Evolutionary conservation across 2,797 vertebrate genomes (phyloP), one percentile per base, ranked within the genome.

Genomic region (Zalophus californianus): DNA sequence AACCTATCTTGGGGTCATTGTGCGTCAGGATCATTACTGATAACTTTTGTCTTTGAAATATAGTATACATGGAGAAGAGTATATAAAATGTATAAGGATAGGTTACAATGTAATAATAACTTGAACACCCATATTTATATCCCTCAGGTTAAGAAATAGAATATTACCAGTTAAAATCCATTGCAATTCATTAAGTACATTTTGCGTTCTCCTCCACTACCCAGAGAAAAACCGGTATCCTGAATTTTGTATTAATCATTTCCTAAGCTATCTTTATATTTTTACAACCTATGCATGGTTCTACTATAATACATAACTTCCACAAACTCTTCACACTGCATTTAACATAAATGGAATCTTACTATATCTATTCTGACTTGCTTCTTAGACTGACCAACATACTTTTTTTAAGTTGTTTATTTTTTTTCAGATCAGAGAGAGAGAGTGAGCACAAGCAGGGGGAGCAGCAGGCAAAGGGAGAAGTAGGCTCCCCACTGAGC

Each of bases 21-120:
- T 90, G 2, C 84, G 18, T 38, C 21, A 87, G 3, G 25, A 84
- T 90, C 91, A 56, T 87, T 91, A 85, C 38, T 79, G n/a, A 86
- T 75, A 18, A 12, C 3, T 89, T 85, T 75, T 95, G 21, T 50
- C 70, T 66, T 21, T 77, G n/a, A 97, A 96, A 70, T 83, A 68
- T 27, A 48, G 29, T 92, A 58, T 52, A 62, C 15, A 54, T 21
- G 5, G 7, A 72, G 38, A 94, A 73, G 5, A 25, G 9, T 41
- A 77, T 29, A 62, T 66, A 35, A 87, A 64, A 72, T 80, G 3
- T 64, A 12, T 77, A 90, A 93, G 56, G 20, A 80, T 9, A 64
- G 25, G 3, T n/a, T 90, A 64, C 1, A 80, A 44, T 62, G 88
- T 66, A 91, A 77, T 66, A 73, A 60, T 93, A 54, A 86, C 7